Conservation (phyloP, 2,888 invertebrate species). For the Epistrophella euchroma region DNA sequence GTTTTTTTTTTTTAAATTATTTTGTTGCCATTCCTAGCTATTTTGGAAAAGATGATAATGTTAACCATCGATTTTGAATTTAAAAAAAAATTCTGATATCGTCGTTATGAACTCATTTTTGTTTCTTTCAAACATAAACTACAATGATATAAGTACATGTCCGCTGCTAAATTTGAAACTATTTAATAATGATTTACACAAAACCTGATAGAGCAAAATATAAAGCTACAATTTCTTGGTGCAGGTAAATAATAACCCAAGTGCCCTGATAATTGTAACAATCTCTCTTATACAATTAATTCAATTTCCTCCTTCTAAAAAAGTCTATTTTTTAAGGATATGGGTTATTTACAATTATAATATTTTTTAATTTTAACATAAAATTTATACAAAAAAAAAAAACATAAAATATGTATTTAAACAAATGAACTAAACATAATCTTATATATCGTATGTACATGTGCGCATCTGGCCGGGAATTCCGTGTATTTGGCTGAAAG, state of each 20-base stretch:
- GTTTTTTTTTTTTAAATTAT: no score
- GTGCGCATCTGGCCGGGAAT: constrained; percentile 83
- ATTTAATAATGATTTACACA: not conserved
- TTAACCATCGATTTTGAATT: no score
- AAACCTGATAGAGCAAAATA: not conserved
- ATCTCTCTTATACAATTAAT: not conserved
- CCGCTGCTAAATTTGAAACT: not conserved
- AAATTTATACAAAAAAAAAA: not conserved
- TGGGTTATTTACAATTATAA: constrained; percentile 55
- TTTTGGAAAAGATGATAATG: no score
- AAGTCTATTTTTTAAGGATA: constrained; percentile 38
- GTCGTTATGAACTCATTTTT: not conserved
- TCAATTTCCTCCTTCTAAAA: constrained; percentile 23
- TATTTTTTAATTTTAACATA: constrained; percentile 37
- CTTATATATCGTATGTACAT: constrained; percentile 77
- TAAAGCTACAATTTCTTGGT: constrained; percentile 48
- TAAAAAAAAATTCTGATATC: not conserved
- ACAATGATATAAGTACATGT: not conserved
- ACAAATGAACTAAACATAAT: constrained; percentile 56
- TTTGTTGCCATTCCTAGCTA: no score
- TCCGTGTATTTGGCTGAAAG: constrained; percentile 84
- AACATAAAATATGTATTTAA: constrained; percentile 57
- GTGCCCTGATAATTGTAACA: not conserved
- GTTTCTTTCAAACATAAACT: not conserved
- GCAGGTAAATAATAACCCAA: constrained; percentile 50